These are phyloP conservation scores for Clavelina lepadiformis DNA, from an alignment of 23 tunicate species.

Conservation along the genomic window DNA sequence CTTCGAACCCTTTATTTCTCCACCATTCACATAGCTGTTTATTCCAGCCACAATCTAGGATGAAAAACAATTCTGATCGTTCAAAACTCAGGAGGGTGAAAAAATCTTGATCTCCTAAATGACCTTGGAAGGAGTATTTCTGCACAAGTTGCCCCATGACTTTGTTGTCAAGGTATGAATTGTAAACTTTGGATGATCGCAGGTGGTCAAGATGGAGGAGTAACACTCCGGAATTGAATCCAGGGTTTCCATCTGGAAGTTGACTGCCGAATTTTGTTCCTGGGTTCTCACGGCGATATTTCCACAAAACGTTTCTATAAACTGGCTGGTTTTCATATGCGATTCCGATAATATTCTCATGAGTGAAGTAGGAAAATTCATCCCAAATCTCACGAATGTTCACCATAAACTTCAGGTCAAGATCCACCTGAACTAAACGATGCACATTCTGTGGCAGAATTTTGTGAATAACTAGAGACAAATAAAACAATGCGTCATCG, in stretches of 20 bases:
- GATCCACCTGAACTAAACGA: constrained; percentile 70
- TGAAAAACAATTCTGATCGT: constrained; percentile 50
- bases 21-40: constrained; percentile 88
- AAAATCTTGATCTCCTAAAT: constrained; percentile 93
- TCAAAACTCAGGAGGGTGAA: constrained; percentile 70
- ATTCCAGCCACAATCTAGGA: constrained; percentile 68
- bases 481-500: constrained; percentile 72
- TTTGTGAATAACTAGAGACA: constrained; percentile 69
- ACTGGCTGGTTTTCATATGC: constrained; percentile 91
- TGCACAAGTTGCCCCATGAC: constrained; percentile 38
- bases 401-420: constrained; percentile 59
- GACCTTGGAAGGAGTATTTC: constrained; percentile 85
- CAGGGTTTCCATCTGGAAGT: constrained; percentile 70
- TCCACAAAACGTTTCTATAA: constrained; percentile 83
- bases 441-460: constrained; percentile 68
- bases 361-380: constrained; percentile 63
- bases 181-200: constrained; percentile 48
- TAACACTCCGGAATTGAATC: constrained; percentile 85
- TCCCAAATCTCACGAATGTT: constrained; percentile 82
- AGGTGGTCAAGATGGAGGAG: constrained; percentile 66
- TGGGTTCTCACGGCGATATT: constrained; percentile 75
- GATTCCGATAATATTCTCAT: constrained; percentile 51
- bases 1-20: constrained; percentile 69
- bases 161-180: constrained; percentile 41
- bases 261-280: constrained; percentile 75